Evolutionary conservation across 2,888 invertebrate species (phyloP), one percentile per base, ranked within the genome.

Genomic region (Philonicus albiceps): DNA sequence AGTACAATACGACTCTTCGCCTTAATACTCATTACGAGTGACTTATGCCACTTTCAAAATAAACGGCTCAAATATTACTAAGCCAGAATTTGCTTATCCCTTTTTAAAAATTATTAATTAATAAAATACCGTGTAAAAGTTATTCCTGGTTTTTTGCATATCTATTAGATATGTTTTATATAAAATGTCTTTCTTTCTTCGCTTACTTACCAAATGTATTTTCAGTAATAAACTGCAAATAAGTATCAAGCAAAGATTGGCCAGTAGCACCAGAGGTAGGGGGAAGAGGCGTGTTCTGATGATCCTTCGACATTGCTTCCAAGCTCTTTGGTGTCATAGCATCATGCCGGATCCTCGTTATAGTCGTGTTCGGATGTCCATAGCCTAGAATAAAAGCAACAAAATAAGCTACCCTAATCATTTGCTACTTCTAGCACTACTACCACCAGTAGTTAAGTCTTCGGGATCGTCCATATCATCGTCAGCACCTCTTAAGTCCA

Each of bases 181-280:
- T 37, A 37, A 37, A 37, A 1, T 11, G 7, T 37, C 2, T 37
- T 11, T 37, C 2, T 43, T 16, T 16, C 13, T 43, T 43, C 3
- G 11, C 5, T 19, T 64, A 90, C 93, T 93, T 91, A 93, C 96
- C 94, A 88, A 95, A 95, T 83, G 96, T 95, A 90, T 96, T 97
- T 91, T 97, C 97, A 2, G 96, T 96, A 90, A 97, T 97, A 90
- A 97, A 95, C 91, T 97, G 97, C 88, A 97, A 94, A 91, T 97
- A 97, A 16, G 97, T 97, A 91, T 97, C 97, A 88, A 97, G 93
- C 86, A 97, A 94, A 2, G 97, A 96, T 4, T 96, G 96, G 74
- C 96, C 95, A 84, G 96, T 94, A 87, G 95, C 94, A 5, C 95
- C 90, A 89, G 90, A 90, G 13, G 95, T 95, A 53, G 95, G 95